Base-by-base conservation (phyloP, 1,140 invertebrate species). In the Camponotus vicinus region DNA sequence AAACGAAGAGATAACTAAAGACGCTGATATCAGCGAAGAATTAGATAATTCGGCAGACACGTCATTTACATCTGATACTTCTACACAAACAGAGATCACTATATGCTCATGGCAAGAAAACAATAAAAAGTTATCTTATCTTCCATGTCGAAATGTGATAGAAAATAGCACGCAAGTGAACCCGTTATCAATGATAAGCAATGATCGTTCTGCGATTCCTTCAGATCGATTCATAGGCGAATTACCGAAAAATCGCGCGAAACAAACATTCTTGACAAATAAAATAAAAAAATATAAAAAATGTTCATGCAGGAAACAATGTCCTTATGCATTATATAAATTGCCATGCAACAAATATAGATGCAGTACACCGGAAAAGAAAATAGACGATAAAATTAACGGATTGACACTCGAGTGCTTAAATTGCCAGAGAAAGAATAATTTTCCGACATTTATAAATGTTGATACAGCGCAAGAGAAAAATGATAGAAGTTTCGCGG, bases 1-100 rank as follows among this genome's bases (percentile, higher is more conserved):
- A 2, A 64, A 76, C 9, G 18, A 61, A 18, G 2, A 49, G 3
- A 27, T 61, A 61, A 61, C 2, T 34, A 37, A 66, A 32, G 21
- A 34, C 42, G 52, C 7, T 15, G 18, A 78, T 13, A 49, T 78
- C n/a, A 37, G 6, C 7, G 18, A 52, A 49, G 27, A 37, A 55
- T 49, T 49, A 5, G 0, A 5, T 37, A 49, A 78, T 52, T 66
- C 18, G 6, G 18, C 27, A 34, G 42, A 78, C 7, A 52, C 42
- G 15, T 52, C 13, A 78, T 66, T 66, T 21, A 37, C 18, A 52
- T 21, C 18, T 7, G 11, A 79, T 5, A 27, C 4, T 67, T 79
- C 13, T 67, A 5, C 34, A 66, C 76, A 78, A 78, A 34, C 42
- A 37, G 61, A 66, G 5, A 66, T 66, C n/a, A 3, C 4, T 79